Evolutionary conservation across 1,140 invertebrate species (phyloP), one percentile per base, ranked within the genome.

Genomic region (Cheumatopsyche charites): DNA sequence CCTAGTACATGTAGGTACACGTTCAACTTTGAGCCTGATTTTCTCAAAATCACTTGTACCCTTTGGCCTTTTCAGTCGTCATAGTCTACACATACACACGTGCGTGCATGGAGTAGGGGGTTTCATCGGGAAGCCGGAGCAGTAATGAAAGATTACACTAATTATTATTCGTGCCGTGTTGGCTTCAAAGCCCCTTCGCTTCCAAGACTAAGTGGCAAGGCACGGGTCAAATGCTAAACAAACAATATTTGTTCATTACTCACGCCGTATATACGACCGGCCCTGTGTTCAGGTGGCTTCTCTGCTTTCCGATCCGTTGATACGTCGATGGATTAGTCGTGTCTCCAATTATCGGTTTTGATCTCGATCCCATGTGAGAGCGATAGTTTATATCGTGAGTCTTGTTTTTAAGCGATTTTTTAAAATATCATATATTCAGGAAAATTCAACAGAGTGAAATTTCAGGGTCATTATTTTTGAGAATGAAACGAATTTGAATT

Each of bases 161-260:
- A 58, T 58, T 58, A 58, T 58, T 58, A 58, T 58, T 58, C 55
- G 19, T 58, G 55, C 55, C 55, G 55, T 58, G 55, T 58, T 58
- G 55, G 55, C 55, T 58, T 58, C 55, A 58, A 58, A 58, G 55
- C 55, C 55, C 23, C n/a, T n/a, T 58, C 55, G 25, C 55, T 58
- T 23, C 12, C 21, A 58, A 58, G 55, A 58, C 55, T 58, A 58
- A 58, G 55, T 58, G 55, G 55, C 21, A 23, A 23, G 25, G 55
- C 55, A 58, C 25, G 55, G 55, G 55, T 58, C 55, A 58, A 58
- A 58, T 58, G 55, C 55, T 58, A 58, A 58, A 58, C 55, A 58
- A 58, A 58, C 55, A 58, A 58, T 58, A 58, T 58, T 58, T 58
- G 55, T 58, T 58, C 55, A 58, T 58, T 58, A 58, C 55, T 58